phyloP scores from a whole-genome alignment of 2,888 invertebrate species.

The Synergus gifuensis region DNA sequence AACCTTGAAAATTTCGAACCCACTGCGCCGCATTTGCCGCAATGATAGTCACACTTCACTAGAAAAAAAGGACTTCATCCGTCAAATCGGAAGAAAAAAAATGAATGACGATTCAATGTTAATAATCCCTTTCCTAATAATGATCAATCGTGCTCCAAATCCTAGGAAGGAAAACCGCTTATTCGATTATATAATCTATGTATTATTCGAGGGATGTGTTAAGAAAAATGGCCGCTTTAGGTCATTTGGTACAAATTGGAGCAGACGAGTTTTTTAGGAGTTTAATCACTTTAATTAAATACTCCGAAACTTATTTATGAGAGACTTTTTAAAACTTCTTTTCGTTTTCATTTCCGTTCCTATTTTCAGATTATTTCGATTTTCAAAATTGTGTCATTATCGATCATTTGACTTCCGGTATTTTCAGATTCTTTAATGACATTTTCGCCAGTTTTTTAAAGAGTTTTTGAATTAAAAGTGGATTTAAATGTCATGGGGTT shows the following conservation, averaged over 20 bases:
- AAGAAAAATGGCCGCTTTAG: constrained; percentile 69
- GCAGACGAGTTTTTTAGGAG: neutral
- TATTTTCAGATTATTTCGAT: neutral
- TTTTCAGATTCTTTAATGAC: neutral
- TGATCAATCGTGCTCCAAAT: neutral
- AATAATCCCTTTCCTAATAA: neutral
- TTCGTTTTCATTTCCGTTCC: neutral
- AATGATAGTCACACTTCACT: neutral
- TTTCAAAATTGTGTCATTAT: constrained; percentile 7
- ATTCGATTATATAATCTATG: constrained; percentile 68
- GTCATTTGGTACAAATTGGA: constrained; percentile 44
- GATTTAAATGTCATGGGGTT: neutral
- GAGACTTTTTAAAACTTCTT: neutral
- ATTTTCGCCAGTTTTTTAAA: neutral
- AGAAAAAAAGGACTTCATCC: constrained; percentile 8
- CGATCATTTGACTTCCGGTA: constrained; percentile 6
- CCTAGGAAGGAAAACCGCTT: neutral
- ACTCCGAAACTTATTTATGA: neutral
- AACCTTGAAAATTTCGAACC: constrained; percentile 27
- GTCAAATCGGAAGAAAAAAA: constrained; percentile 1
- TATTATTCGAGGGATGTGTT: constrained; percentile 60
- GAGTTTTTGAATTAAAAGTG: neutral
- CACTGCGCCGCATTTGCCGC: constrained; percentile 23
- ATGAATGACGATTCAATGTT: constrained; percentile 18
- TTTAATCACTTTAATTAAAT: neutral